phyloP scores from a whole-genome alignment of 2,797 vertebrate species.

The Rousettus madagascariensis region DNA sequence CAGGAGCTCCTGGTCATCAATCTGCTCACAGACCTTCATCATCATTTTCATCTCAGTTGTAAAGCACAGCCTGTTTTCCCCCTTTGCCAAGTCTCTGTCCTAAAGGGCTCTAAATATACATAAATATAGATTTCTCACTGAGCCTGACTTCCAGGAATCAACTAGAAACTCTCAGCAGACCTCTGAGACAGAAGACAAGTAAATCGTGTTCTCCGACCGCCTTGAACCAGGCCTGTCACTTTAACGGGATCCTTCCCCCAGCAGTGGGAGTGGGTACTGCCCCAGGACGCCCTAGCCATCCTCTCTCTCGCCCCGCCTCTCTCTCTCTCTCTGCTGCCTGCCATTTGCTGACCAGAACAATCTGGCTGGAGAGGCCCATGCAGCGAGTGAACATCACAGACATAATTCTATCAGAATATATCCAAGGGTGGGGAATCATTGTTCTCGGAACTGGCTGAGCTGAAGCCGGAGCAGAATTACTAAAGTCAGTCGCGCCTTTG shows the following conservation, averaged over 20 bases:
- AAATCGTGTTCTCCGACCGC: background rate
- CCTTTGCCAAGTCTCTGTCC: constrained; percentile 62
- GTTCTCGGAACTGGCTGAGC: constrained; percentile 87
- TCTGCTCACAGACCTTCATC: background rate
- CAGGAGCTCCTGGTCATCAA: background rate
- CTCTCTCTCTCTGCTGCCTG: constrained; percentile 31
- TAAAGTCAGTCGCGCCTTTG: constrained; percentile 88
- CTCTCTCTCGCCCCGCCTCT: background rate
- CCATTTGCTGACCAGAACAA: constrained; percentile 75
- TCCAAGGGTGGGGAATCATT: constrained; percentile 88
- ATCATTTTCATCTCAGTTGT: background rate
- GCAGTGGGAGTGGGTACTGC: background rate
- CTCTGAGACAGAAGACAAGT: background rate
- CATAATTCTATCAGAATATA: constrained; percentile 86
- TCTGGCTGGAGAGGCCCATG: constrained; percentile 71
- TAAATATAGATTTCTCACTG: constrained; percentile 62
- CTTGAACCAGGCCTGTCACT: background rate
- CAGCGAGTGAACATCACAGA: constrained; percentile 67
- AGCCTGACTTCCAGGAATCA: constrained; percentile 48
- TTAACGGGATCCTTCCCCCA: background rate
- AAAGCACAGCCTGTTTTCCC: constrained; percentile 45
- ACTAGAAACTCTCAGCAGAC: constrained; percentile 29
- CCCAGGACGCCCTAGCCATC: background rate
- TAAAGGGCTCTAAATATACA: constrained; percentile 52
- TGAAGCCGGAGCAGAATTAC: constrained; percentile 85